These are phyloP conservation scores for Dunckerocampus dactyliophorus DNA, from an alignment of 2,113 vertebrate genomes.

Conservation along the genomic window DNA sequence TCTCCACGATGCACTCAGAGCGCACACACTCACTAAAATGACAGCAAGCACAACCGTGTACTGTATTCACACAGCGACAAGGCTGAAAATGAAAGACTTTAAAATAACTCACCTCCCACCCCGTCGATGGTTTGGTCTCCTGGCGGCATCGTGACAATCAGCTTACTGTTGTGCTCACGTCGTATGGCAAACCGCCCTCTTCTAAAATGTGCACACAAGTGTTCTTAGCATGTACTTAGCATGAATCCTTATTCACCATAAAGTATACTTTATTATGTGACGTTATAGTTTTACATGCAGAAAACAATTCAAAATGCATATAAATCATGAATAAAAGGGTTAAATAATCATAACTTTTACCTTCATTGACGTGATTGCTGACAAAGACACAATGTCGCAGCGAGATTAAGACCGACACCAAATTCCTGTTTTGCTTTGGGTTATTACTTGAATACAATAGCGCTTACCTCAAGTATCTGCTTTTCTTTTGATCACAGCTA, in stretches of 20 bases:
- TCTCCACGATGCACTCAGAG: background rate
- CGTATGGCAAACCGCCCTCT: conserved; percentile 74
- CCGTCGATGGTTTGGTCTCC: conserved; percentile 21
- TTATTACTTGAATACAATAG: too few species aligned
- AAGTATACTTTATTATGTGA: too few species aligned
- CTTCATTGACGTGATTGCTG: too few species aligned
- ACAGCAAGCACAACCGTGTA: background rate
- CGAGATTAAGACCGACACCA: too few species aligned
- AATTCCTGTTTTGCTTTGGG: too few species aligned
- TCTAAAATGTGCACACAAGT: conserved; percentile 55
- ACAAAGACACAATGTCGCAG: too few species aligned
- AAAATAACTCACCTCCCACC: conserved; percentile 35
- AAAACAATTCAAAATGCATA: too few species aligned
- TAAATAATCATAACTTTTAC: too few species aligned
- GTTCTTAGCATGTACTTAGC: background rate
- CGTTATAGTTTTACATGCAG: too few species aligned
- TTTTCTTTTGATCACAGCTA: too few species aligned
- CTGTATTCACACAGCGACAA: background rate
- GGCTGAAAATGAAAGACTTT: background rate
- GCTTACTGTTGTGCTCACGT: conserved; percentile 91
- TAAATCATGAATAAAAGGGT: too few species aligned
- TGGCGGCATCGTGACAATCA: conserved; percentile 79
- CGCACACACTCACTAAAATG: background rate
- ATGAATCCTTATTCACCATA: background rate
- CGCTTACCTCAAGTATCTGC: too few species aligned